Percentiles rank a stretch among this genome's conserved stretches.
phyloP scores from a whole-genome alignment of 2,113 vertebrate genomes.

The Amblyopsis rosae region DNA sequence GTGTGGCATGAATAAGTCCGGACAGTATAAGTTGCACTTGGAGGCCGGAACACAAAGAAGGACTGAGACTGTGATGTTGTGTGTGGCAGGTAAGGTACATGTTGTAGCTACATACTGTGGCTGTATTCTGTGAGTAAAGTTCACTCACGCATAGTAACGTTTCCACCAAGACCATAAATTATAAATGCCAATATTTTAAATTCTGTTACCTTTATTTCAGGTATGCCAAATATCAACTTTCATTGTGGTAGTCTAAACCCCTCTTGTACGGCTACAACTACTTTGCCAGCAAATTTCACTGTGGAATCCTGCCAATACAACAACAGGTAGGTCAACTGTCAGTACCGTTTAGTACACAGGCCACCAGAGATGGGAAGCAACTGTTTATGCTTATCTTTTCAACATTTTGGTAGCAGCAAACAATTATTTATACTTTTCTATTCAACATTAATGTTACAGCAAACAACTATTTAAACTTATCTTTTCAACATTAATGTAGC shows the following conservation, averaged over 20 bases:
- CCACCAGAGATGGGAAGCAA: no score
- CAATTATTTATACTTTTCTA: no score
- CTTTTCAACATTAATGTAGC: no score
- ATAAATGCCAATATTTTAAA: accelerated
- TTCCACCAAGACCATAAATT: no score
- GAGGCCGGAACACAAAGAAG: conserved; percentile 74
- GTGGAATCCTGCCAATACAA: conserved; percentile 33
- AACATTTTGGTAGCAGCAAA: no score
- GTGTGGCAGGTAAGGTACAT: conserved; percentile 82
- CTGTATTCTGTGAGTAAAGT: not conserved
- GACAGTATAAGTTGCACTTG: conserved; percentile 83
- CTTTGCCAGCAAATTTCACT: conserved; percentile 45
- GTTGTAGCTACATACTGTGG: not conserved
- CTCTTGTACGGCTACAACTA: conserved; percentile 23
- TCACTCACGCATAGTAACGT: no score
- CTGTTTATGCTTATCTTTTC: no score
- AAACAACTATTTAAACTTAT: no score
- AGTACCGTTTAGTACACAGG: no score
- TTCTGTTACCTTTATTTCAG: conserved; percentile 42
- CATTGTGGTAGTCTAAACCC: no score
- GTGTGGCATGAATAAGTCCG: conserved; percentile 79
- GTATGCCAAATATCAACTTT: conserved; percentile 10
- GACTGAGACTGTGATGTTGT: conserved; percentile 80
- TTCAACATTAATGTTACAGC: no score
- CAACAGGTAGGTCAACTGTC: conserved; percentile 27